Evolutionary conservation across 2,113 vertebrate genomes (phyloP).

Genomic region (Ramphastos sulfuratus): DNA sequence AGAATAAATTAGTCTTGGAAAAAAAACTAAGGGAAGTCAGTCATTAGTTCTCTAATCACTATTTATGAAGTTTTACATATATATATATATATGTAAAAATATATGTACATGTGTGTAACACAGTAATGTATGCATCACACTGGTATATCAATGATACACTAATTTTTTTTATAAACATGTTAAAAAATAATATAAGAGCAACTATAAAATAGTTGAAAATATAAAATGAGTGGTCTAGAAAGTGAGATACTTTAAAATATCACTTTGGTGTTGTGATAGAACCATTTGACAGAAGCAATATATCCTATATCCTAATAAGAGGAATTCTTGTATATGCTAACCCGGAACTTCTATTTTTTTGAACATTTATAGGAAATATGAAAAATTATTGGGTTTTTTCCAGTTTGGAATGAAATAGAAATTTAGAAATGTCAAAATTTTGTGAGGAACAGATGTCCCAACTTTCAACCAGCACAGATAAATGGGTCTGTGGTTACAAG

Average conservation of each 20-base stretch:
- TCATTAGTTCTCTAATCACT: neutral
- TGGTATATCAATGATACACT: neutral
- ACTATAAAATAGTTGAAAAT: neutral
- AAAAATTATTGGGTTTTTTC: slow-evolving; percentile 17
- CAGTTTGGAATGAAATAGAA: slow-evolving; percentile 29
- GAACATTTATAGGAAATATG: neutral
- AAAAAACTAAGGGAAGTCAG: neutral
- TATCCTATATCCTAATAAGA: neutral
- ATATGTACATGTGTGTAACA: neutral
- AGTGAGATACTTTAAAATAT: neutral
- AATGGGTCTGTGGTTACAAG: slow-evolving; percentile 15
- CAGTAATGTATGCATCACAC: neutral
- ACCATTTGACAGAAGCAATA: neutral
- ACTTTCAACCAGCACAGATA: slow-evolving; percentile 18
- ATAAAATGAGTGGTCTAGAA: neutral
- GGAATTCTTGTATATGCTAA: neutral
- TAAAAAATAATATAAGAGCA: neutral
- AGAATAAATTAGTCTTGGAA: neutral
- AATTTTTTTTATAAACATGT: neutral
- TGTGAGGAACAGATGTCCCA: slow-evolving; percentile 39
- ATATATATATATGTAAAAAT: neutral
- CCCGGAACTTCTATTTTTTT: slow-evolving; percentile 14
- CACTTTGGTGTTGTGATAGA: neutral
- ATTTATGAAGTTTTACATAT: neutral
- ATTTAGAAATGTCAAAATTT: slow-evolving; percentile 53